These are phyloP conservation scores for Myotis pilosus DNA, from an alignment of 2,797 vertebrate species.

Conservation along the genomic window DNA sequence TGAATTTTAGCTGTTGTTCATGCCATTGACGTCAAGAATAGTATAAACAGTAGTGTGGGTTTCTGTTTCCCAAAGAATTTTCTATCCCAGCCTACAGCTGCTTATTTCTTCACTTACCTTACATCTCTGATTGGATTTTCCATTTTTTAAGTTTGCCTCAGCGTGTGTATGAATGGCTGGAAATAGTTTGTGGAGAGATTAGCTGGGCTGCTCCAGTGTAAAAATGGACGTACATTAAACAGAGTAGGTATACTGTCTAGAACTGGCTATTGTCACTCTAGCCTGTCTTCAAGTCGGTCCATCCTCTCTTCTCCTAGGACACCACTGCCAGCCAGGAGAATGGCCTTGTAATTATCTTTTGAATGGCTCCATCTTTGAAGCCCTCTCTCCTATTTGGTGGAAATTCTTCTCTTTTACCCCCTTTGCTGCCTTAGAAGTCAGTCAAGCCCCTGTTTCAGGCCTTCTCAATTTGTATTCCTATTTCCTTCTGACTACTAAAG, in stretches of 20 bases:
- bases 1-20: not conserved
- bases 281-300: not conserved
- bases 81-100: not conserved
- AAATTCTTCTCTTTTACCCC: not conserved
- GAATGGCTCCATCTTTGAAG: not conserved
- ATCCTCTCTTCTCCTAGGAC: not conserved
- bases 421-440: not conserved
- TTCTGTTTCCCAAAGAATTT: conserved; percentile 38
- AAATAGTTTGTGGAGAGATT: not conserved
- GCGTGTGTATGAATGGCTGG: conserved; percentile 27
- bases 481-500: not conserved
- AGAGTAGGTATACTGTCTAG: not conserved
- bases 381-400: not conserved
- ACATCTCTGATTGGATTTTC: not conserved
- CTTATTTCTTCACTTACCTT: not conserved
- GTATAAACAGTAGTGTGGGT: not conserved
- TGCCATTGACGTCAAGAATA: not conserved
- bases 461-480: not conserved
- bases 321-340: not conserved
- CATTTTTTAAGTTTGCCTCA: not conserved
- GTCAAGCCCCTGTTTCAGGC: not conserved
- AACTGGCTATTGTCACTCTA: not conserved
- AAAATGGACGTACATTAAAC: not conserved
- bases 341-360: not conserved
- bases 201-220: not conserved